phyloP scores from a whole-genome alignment of 2,113 vertebrate species.

The Stictonetta naevosa region DNA sequence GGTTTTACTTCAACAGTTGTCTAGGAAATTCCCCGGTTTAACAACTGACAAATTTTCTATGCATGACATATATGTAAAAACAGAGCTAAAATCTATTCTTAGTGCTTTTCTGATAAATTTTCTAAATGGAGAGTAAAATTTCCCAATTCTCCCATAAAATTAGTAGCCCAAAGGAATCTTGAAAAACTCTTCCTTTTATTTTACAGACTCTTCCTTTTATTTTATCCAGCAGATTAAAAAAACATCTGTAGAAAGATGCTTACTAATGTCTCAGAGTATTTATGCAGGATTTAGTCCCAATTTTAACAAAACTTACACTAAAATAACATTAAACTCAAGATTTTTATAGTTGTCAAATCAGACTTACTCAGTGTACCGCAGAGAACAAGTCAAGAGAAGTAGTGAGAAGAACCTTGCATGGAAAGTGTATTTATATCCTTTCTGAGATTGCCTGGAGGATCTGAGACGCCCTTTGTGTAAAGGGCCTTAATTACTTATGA shows the following conservation, averaged over 20 bases:
- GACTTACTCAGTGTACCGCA: conserved; percentile 58
- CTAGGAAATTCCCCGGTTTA: not conserved
- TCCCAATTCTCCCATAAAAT: not conserved
- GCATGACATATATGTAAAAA: rapidly evolving
- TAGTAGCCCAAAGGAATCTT: not conserved
- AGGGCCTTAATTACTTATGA: conserved; percentile 24
- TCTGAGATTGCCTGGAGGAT: not conserved
- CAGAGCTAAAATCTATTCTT: rapidly evolving
- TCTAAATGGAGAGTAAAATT: not conserved
- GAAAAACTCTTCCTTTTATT: not conserved
- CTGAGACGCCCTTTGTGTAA: conserved; percentile 17
- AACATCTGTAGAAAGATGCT: not conserved
- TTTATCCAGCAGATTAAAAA: not conserved
- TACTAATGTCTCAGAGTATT: not conserved
- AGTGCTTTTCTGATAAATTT: not conserved
- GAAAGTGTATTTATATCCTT: conserved; percentile 22
- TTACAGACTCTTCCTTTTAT: too few relatives aligned
- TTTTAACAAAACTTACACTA: not conserved
- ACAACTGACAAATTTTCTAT: rapidly evolving
- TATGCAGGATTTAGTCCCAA: not conserved
- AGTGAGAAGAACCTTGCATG: rapidly evolving
- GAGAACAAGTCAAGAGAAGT: conserved; percentile 16
- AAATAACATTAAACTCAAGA: not conserved
- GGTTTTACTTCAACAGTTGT: not conserved
- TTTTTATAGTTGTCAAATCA: not conserved